phyloP scores from a whole-genome alignment of 2,888 invertebrate genomes.

The Tinea pellionella region DNA sequence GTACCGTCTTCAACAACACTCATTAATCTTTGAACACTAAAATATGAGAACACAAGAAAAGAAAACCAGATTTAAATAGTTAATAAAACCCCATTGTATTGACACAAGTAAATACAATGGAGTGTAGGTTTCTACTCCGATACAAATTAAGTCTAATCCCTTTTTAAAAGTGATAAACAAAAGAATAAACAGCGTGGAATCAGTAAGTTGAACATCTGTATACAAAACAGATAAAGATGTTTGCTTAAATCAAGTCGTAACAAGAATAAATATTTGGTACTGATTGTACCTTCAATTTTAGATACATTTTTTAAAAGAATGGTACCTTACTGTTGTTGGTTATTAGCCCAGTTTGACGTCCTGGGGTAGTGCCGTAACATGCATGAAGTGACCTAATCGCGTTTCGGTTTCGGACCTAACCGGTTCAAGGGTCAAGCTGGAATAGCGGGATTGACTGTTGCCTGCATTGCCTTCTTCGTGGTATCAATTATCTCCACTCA shows the following conservation, averaged over 20 bases:
- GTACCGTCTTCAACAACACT: too few species aligned
- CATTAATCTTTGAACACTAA: too few species aligned
- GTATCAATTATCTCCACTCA: too few species aligned
- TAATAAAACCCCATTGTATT: neutral
- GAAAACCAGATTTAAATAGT: neutral
- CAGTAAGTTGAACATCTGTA: neutral
- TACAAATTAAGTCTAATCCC: neutral
- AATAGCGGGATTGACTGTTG: too few species aligned
- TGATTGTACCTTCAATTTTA: neutral
- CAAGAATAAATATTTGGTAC: neutral
- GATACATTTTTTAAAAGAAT: neutral
- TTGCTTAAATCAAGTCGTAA: neutral
- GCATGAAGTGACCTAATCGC: too few species aligned
- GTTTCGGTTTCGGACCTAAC: too few species aligned
- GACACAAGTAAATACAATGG: neutral
- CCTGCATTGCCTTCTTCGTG: too few species aligned
- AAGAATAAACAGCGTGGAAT: neutral
- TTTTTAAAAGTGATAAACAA: slow-evolving; percentile 5
- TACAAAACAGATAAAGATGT: neutral
- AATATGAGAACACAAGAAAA: neutral
- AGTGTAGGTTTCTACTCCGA: neutral
- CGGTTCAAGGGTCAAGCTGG: too few species aligned
- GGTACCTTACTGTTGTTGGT: too few species aligned
- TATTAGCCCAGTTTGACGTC: too few species aligned
- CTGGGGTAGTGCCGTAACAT: too few species aligned